These are phyloP conservation scores for Hoplias malabaricus DNA, from an alignment of 2,113 vertebrate genomes.

Conservation along the genomic window DNA sequence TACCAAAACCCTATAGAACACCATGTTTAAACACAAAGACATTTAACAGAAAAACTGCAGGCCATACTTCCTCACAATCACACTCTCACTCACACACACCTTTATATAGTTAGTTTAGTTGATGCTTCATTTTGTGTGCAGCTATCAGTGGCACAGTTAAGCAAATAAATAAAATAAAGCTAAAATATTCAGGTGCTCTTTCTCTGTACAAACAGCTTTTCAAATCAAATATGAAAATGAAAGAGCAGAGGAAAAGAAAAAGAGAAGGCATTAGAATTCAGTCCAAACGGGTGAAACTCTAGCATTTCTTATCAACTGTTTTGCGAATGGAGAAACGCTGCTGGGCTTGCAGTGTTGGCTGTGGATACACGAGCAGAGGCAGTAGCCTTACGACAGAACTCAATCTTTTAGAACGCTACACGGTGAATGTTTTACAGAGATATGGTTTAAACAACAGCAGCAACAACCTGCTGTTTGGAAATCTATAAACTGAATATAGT, in stretches of 20 bases:
- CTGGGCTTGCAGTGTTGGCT: background rate
- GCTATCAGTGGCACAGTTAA: slow-evolving; percentile 33
- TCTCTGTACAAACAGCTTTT: slow-evolving; percentile 29
- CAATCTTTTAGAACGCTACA: background rate
- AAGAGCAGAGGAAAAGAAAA: background rate
- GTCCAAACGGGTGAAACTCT: background rate
- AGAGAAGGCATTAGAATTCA: background rate
- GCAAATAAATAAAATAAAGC: slow-evolving; percentile 34
- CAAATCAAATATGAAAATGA: background rate
- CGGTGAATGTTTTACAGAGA: background rate
- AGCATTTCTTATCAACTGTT: background rate
- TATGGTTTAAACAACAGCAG: background rate
- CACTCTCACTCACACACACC: too few relatives aligned
- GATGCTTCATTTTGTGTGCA: slow-evolving; percentile 29
- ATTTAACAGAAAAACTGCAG: slow-evolving; percentile 47
- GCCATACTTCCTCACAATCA: too few relatives aligned
- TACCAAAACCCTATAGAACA: slow-evolving; percentile 52
- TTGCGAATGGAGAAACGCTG: background rate
- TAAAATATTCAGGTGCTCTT: slow-evolving; percentile 29
- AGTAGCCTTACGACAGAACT: too few relatives aligned
- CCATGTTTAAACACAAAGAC: slow-evolving; percentile 46
- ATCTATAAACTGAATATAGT: background rate
- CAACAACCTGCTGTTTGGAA: background rate
- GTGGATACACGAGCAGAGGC: too few relatives aligned
- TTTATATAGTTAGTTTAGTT: slow-evolving; percentile 5